Evolutionary conservation across 2,797 vertebrate genomes (phyloP).

Genomic region (Emydoidea blandingii): DNA sequence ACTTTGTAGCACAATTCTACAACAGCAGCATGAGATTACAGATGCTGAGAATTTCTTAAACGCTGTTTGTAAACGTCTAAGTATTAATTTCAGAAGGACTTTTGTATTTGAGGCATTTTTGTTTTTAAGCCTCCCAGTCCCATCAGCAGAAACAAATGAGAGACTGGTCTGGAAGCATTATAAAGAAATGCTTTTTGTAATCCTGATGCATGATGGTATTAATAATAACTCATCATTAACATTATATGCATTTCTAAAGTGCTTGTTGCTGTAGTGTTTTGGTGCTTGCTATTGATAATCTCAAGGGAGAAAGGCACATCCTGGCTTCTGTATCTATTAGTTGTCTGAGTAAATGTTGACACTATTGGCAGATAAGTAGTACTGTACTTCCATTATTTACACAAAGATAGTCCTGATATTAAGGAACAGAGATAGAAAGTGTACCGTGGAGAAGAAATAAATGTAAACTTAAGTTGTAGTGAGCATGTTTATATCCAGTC

Average conservation of each 20-base stretch:
- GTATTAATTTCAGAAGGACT: background rate
- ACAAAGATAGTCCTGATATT: background rate
- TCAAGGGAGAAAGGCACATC: background rate
- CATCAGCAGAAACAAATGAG: background rate
- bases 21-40: background rate
- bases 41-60: fast-evolving
- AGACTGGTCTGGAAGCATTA: background rate
- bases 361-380: background rate
- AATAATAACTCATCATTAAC: fast-evolving
- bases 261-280: background rate
- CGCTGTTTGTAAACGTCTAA: background rate
- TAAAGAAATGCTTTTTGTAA: background rate
- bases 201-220: fast-evolving
- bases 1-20: background rate
- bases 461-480: background rate
- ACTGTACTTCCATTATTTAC: background rate
- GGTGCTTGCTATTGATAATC: background rate
- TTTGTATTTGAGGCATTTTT: fast-evolving
- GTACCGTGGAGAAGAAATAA: background rate
- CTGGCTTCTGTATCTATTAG: background rate
- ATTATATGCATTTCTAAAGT: background rate
- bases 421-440: background rate
- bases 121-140: background rate
- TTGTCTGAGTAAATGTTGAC: background rate
- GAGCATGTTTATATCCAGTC: background rate